A percentile compares a stretch with the other conserved stretches of the same genome.
These are phyloP conservation scores for Pachliopta kotzebuea DNA, from an alignment of 2,888 invertebrate species.

Conservation along the genomic window DNA sequence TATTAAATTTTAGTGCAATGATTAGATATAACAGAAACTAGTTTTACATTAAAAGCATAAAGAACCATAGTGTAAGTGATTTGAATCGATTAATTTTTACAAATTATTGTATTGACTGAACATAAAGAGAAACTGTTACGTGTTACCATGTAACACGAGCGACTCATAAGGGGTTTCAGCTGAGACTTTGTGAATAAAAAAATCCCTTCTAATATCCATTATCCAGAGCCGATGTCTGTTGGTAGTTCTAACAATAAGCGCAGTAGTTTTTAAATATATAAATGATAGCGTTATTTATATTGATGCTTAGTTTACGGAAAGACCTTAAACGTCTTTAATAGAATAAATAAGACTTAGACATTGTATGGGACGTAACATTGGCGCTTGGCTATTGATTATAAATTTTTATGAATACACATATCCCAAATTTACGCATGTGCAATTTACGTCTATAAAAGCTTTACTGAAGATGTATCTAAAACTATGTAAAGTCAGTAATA, in stretches of 20 bases:
- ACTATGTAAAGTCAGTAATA: slow-evolving; percentile 40
- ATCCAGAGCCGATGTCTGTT: slow-evolving; percentile 64
- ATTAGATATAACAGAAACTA: slow-evolving; percentile 74
- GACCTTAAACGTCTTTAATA: slow-evolving; percentile 72
- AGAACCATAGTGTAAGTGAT: slow-evolving; percentile 68
- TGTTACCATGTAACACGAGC: slow-evolving; percentile 64
- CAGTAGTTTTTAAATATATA: slow-evolving; percentile 70
- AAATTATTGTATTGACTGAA: slow-evolving; percentile 71
- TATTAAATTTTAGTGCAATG: slow-evolving; percentile 80
- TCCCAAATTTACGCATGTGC: slow-evolving; percentile 21
- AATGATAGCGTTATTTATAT: slow-evolving; percentile 77
- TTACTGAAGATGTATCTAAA: slow-evolving; percentile 28
- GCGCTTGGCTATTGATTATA: slow-evolving; percentile 62
- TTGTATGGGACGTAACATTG: slow-evolving; percentile 61
- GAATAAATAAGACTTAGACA: slow-evolving; percentile 66
- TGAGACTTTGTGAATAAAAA: slow-evolving; percentile 65
- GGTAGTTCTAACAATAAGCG: slow-evolving; percentile 66
- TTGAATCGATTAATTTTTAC: slow-evolving; percentile 64
- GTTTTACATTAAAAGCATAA: slow-evolving; percentile 59
- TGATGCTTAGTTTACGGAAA: slow-evolving; percentile 71
- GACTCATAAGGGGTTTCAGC: slow-evolving; percentile 53
- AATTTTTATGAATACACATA: slow-evolving; percentile 27
- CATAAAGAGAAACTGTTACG: slow-evolving; percentile 58
- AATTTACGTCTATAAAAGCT: slow-evolving; percentile 29
- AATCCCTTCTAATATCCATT: slow-evolving; percentile 66